Base-by-base conservation (phyloP, 2,113 vertebrate species). In the Chlorocebus sabaeus region DNA sequence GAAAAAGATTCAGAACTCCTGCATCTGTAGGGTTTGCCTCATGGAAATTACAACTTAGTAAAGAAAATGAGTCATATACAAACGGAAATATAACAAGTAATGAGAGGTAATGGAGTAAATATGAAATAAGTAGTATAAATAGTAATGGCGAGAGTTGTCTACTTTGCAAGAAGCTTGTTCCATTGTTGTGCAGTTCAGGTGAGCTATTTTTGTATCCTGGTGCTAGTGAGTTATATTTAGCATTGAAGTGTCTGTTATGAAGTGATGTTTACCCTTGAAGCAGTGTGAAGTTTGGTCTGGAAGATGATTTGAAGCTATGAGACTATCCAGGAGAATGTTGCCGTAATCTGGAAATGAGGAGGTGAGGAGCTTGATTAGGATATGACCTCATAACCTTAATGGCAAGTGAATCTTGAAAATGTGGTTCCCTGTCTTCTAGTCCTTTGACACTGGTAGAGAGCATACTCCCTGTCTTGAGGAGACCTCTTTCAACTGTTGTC, bases 11-110 rank as follows among this genome's bases (percentile, higher is more conserved):
- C 40, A 85, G 38, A 79, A 73, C 25, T 70, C 67, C 16, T 97
- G 40, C 52, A 73, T 82, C 67, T 92, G 57, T 25, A 95, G 35
- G 59, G 59, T 82, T 45, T 97, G 45, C 79, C 30, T 95, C 45
- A 84, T 14, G 18, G 25, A 43, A 80, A 96, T 73, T 52, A 92
- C 43, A 94, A 18, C 38, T 92, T 86, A 72, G 32, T 85, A 89
- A 72, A 89, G 64, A 91, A 95, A 79, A 45, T 86, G 73, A 95
- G 93, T 95, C 67, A 96, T 80, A 20, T 84, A 67, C 95, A 94
- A 89, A 91, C 78, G 17, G n/a, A 83, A 88, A 86, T 67, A 38
- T 67, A 93, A 40, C 57, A 78, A 85, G 52, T 86, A 73, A 85
- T 45, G 40, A 87, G 73, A 96, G 30, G 59, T 32, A 25, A 64